Percentiles rank a stretch among this genome's conserved stretches.
These are phyloP conservation scores for Epizoanthus illoricatus DNA, from an alignment of 92 coral and sea anemone species.

Conservation along the genomic window DNA sequence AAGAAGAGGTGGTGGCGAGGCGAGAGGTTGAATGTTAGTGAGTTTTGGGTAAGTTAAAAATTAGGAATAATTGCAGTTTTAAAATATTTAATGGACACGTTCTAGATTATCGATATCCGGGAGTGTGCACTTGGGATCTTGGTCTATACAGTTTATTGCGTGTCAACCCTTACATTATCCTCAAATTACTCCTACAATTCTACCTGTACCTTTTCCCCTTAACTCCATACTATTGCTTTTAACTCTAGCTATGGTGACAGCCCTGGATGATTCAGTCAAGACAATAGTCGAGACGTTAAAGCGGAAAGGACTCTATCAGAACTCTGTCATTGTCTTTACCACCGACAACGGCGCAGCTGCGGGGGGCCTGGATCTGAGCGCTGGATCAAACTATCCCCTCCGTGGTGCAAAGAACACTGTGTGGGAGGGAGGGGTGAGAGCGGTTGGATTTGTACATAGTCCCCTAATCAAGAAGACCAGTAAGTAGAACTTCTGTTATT, in stretches of 20 bases:
- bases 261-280: conserved; percentile 92
- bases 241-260: conserved; percentile 85
- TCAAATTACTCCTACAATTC: not conserved
- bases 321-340: conserved; percentile 92
- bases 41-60: no score
- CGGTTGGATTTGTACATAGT: conserved; percentile 95
- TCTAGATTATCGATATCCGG: no score
- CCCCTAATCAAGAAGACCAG: conserved; percentile 86
- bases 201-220: not conserved
- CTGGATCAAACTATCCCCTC: conserved; percentile 97
- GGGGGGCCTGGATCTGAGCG: conserved; percentile 95
- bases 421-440: conserved; percentile 99
- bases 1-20: no score
- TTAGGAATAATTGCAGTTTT: not conserved
- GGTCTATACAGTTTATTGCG: no score
- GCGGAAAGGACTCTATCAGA: conserved; percentile 79
- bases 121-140: no score
- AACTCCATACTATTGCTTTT: not conserved
- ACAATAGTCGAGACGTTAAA: conserved; percentile 80
- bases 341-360: conserved; percentile 99
- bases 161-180: not conserved
- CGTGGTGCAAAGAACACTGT: conserved; percentile 95
- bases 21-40: no score
- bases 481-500: conserved; percentile 26
- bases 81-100: not conserved